Conservation (phyloP, 2,113 vertebrate genomes). For the Sorex araneus region DNA sequence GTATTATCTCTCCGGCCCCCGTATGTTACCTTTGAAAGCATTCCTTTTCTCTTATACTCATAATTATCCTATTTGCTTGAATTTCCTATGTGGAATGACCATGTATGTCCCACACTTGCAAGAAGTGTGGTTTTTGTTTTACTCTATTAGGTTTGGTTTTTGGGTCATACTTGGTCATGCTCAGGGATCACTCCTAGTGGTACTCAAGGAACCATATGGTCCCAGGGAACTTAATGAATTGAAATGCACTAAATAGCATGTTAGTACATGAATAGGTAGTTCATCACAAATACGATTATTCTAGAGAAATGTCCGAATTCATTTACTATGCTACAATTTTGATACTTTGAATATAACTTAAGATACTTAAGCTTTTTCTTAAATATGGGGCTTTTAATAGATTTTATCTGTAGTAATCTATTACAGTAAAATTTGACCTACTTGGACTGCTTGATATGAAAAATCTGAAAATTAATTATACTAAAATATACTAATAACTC, state of each 20-base stretch:
- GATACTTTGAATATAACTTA: conserved; percentile 30
- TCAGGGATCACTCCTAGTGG: no score
- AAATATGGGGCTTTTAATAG: conserved; percentile 43
- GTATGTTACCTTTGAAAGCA: background rate
- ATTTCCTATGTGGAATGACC: background rate
- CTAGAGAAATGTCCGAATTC: conserved; percentile 48
- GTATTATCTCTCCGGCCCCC: background rate
- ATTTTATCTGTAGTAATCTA: background rate
- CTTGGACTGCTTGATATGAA: conserved; percentile 4
- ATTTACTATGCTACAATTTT: conserved; percentile 63
- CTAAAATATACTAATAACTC: conserved; percentile 12
- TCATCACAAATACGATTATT: conserved; percentile 14
- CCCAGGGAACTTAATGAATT: background rate
- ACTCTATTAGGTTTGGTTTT: no score
- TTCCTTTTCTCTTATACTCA: conserved; percentile 51
- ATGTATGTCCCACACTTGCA: background rate
- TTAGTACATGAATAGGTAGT: conserved; percentile 3
- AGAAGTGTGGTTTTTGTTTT: background rate
- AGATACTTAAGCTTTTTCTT: conserved; percentile 48
- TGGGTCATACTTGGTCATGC: no score
- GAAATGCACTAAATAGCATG: background rate
- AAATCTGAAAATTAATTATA: conserved; percentile 44
- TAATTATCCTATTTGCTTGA: conserved; percentile 21
- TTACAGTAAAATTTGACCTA: conserved; percentile 28
- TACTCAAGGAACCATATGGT: no score